Conservation (phyloP, 2,888 invertebrate genomes). For the Ochropleura plecta region DNA sequence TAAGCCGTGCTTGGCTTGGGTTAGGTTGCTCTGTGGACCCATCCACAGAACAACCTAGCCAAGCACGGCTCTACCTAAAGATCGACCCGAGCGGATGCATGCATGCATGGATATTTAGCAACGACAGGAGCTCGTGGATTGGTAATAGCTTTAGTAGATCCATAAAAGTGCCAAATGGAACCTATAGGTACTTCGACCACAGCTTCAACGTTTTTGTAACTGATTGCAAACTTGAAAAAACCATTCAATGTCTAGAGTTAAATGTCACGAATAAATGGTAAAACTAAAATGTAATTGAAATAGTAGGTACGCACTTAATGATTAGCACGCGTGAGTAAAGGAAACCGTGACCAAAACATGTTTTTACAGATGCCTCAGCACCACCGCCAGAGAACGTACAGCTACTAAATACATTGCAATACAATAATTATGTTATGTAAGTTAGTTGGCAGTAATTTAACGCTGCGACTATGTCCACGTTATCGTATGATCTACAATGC, state of each 20-base stretch:
- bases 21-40: too few species aligned
- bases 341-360: slow-evolving; percentile 7
- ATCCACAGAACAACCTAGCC: too few species aligned
- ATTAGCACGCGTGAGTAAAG: background rate
- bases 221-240: background rate
- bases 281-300: background rate
- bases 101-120: too few species aligned
- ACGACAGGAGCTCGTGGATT: too few species aligned
- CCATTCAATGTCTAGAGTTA: background rate
- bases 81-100: too few species aligned
- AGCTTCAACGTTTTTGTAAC: too few species aligned
- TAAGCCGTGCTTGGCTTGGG: too few species aligned
- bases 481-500: background rate
- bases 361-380: background rate
- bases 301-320: too few species aligned
- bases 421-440: background rate
- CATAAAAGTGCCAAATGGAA: background rate
- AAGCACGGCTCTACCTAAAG: too few species aligned
- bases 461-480: background rate
- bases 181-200: background rate
- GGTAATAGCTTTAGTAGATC: background rate
- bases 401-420: background rate
- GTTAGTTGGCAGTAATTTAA: background rate
- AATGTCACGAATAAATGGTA: background rate
- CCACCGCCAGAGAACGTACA: background rate